Conservation (phyloP, 2,113 vertebrate genomes). For the Camelus bactrianus region DNA sequence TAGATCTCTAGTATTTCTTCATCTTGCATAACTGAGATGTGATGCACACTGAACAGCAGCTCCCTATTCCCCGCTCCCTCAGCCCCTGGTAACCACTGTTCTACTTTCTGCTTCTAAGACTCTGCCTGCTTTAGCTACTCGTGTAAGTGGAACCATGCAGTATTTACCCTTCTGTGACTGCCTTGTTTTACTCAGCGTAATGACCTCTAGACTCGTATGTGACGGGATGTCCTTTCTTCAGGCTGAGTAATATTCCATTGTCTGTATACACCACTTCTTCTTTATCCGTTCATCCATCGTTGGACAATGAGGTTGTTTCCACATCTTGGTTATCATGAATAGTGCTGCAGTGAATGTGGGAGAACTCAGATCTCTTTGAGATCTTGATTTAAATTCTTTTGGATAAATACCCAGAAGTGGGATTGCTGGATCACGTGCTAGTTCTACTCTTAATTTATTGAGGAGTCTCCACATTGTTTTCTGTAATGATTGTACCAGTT, state of each 20-base stretch:
- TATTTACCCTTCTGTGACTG: constrained; percentile 8
- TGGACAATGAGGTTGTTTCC: neutral
- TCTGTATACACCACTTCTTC: neutral
- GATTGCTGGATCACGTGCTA: neutral
- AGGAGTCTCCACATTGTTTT: neutral
- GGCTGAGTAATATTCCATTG: neutral
- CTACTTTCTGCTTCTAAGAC: neutral
- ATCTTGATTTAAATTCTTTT: neutral
- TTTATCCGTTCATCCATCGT: neutral
- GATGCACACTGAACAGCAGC: neutral
- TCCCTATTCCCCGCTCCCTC: neutral
- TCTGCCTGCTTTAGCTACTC: neutral
- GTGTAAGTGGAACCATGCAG: neutral
- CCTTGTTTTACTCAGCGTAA: neutral
- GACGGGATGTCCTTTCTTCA: neutral
- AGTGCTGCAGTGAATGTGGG: neutral
- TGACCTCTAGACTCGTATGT: neutral
- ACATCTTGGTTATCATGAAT: neutral
- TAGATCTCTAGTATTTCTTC: neutral
- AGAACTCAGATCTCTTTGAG: neutral
- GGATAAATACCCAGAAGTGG: neutral
- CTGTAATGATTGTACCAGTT: neutral
- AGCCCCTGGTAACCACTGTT: neutral
- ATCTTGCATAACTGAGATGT: neutral
- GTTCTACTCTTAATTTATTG: neutral